A percentile compares a stretch with the other conserved stretches of the same genome.
Evolutionary conservation across 1,140 invertebrate species (phyloP).

Genomic region (Mactra quadrangularis): DNA sequence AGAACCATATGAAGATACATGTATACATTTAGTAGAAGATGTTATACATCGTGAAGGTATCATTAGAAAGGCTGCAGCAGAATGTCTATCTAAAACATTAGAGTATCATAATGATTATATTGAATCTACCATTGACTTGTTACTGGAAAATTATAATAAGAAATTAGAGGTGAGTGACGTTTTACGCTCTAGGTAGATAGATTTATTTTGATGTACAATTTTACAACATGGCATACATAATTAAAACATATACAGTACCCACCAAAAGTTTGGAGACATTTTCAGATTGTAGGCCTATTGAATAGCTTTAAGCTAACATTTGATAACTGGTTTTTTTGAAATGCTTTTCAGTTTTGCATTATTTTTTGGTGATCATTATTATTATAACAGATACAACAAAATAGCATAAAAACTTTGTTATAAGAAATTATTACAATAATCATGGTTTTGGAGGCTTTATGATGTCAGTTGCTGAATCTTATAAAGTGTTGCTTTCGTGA

Average conservation of each 20-base stretch:
- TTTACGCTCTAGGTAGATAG: not conserved
- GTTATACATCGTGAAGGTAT: slow-evolving; percentile 91
- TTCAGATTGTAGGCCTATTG: too few species aligned
- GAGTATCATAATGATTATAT: slow-evolving; percentile 85
- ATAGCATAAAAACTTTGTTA: too few species aligned
- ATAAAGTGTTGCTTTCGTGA: too few species aligned
- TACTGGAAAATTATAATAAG: slow-evolving; percentile 91
- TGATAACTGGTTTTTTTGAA: too few species aligned
- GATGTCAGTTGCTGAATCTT: too few species aligned
- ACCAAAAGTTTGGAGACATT: too few species aligned
- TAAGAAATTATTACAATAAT: too few species aligned
- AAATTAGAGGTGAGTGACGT: slow-evolving; percentile 87
- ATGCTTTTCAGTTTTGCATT: too few species aligned
- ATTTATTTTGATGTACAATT: not conserved
- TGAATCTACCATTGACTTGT: slow-evolving; percentile 86
- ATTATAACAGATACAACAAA: too few species aligned
- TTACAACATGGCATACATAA: not conserved
- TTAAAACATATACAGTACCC: not conserved
- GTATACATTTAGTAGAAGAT: slow-evolving; percentile 88
- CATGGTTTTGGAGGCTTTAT: too few species aligned
- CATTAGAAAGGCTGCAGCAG: slow-evolving; percentile 91
- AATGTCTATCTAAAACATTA: slow-evolving; percentile 89
- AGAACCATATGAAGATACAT: slow-evolving; percentile 85
- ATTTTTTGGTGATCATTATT: too few species aligned
- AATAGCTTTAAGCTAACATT: too few species aligned